phyloP scores from a whole-genome alignment of 2,797 vertebrate genomes.

The Tauraco hartlaubi region DNA sequence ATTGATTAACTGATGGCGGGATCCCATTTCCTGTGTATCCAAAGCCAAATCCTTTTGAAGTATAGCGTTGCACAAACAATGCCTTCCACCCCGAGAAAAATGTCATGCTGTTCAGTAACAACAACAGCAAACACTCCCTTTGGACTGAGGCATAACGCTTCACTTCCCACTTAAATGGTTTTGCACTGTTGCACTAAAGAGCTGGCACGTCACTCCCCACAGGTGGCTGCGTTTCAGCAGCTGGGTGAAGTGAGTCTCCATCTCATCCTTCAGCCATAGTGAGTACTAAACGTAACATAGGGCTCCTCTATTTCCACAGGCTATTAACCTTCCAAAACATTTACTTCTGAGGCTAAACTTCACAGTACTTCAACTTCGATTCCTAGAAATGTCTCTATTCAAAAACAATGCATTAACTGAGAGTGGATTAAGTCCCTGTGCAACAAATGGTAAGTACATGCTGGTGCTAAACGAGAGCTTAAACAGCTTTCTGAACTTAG shows the following conservation, averaged over 20 bases:
- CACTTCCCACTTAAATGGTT: slow-evolving; percentile 50
- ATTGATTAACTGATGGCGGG: neutral
- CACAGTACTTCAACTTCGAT: neutral
- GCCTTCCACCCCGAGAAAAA: neutral
- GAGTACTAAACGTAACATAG: slow-evolving; percentile 18
- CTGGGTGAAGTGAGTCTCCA: neutral
- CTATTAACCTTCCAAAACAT: slow-evolving; percentile 65
- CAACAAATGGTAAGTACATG: neutral
- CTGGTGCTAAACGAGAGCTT: neutral
- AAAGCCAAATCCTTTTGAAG: slow-evolving; percentile 37
- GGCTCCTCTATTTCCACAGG: slow-evolving; percentile 34
- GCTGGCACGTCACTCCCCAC: slow-evolving; percentile 35
- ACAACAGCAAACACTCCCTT: slow-evolving; percentile 21
- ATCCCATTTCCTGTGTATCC: slow-evolving; percentile 7
- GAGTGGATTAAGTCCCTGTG: neutral
- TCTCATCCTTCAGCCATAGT: slow-evolving; percentile 3
- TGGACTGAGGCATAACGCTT: slow-evolving; percentile 2
- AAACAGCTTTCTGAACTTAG: neutral
- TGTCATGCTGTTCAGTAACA: slow-evolving; percentile 10
- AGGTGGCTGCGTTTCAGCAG: slow-evolving; percentile 38
- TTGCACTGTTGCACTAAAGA: slow-evolving; percentile 43
- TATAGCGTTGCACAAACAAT: neutral
- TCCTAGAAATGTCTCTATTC: neutral
- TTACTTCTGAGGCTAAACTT: slow-evolving; percentile 26
- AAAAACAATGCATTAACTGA: neutral